Evolutionary conservation across 2,888 invertebrate genomes (phyloP), one percentile per base, ranked within the genome.

Genomic region (Mythimna loreyi): DNA sequence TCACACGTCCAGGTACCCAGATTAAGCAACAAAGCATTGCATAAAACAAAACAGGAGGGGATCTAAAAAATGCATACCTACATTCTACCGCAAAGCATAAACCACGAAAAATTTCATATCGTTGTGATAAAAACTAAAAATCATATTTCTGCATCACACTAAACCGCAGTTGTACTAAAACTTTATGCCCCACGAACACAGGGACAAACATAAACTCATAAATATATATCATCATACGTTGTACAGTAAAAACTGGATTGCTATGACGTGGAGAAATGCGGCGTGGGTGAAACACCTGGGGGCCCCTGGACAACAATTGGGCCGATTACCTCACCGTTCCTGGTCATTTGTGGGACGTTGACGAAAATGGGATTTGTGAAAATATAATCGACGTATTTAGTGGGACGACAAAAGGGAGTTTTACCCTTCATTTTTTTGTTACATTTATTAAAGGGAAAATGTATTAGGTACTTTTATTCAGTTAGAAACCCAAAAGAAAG

Each of bases 261-360:
- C 87, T 80, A 74, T 90, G 92, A 91, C 91, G 86, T 78, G 80
- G 90, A 91, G 90, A 89, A 90, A 92, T 91, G 90, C 80, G 84
- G 67, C 58, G 72, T 78, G 82, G 80, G 84, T 69, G 81, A 73
- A 84, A 85, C 91, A 92, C 91, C 90, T 91, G 91, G 84, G 86
- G 78, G 72, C 83, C 76, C 75, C 75, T 45, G 72, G 81, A 78
- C 80, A 72, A 80, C 84, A 81, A 85, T 86, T 80, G 86, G 65
- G 66, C 50, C 83, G 82, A 85, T 88, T 87, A 85, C 86, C 80
- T 83, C 80, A 83, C 64, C 80, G 67, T 73, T 82, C 67, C 70
- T 78, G 84, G 84, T 80, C 80, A 85, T 86, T 85, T 86, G 81
- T 43, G 76, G 73, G 80, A 76, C 82, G 75, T 74, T 73, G 74